Evolutionary conservation across 2,888 invertebrate species (phyloP).

Genomic region (Orthosia gracilis): DNA sequence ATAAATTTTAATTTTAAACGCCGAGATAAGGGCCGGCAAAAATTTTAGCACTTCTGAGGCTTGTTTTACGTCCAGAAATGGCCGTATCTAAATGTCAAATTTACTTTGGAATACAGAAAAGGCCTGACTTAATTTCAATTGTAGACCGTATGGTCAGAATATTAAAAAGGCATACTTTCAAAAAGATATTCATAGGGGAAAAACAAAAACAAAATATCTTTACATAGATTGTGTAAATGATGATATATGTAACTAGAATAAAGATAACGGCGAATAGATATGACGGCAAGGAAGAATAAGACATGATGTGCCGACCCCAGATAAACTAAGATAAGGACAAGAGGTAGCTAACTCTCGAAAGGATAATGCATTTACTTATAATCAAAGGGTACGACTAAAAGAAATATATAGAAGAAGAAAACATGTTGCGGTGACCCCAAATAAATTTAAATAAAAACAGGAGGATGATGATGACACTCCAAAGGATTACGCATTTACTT

Average conservation of each 20-base stretch:
- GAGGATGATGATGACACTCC: too few relatives aligned
- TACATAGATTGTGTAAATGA: background rate
- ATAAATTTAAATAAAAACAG: too few relatives aligned
- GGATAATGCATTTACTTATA: background rate
- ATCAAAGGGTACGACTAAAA: background rate
- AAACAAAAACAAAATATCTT: background rate
- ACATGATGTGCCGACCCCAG: background rate
- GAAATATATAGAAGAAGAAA: too few relatives aligned
- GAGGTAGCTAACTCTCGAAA: background rate
- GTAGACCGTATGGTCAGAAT: slow-evolving; percentile 4
- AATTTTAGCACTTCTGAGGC: slow-evolving; percentile 25
- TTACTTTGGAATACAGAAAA: slow-evolving; percentile 21
- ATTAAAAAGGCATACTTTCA: background rate
- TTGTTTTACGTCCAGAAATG: slow-evolving; percentile 43
- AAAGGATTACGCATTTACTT: too few relatives aligned
- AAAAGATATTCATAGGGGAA: background rate
- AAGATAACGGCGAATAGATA: background rate
- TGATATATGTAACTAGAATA: background rate
- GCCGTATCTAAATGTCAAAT: slow-evolving; percentile 39
- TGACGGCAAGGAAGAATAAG: background rate
- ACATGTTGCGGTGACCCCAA: too few relatives aligned
- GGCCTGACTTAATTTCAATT: background rate
- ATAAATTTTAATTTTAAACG: slow-evolving; percentile 55
- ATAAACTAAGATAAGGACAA: background rate
- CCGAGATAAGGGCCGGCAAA: slow-evolving; percentile 39